These are phyloP conservation scores for Cryptotermes secundus DNA, from an alignment of 1,140 invertebrate genomes.

Conservation along the genomic window DNA sequence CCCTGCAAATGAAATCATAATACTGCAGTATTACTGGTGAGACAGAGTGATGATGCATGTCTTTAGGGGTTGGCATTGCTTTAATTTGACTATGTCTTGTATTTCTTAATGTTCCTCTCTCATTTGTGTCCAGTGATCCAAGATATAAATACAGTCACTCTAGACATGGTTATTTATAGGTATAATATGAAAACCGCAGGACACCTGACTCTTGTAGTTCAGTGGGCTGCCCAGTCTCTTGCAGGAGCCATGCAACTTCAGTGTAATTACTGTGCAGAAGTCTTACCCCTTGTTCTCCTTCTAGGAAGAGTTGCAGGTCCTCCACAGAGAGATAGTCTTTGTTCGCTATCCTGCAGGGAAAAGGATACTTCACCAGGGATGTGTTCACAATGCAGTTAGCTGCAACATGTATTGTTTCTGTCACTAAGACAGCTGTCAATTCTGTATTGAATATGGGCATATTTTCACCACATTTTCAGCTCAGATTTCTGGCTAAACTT, in stretches of 20 bases:
- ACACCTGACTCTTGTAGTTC: neutral
- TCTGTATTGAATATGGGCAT: neutral
- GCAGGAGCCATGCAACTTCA: slow-evolving; percentile 15
- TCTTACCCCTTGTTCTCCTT: slow-evolving; percentile 65
- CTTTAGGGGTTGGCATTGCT: too few relatives aligned
- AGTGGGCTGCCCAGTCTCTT: neutral
- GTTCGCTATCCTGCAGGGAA: slow-evolving; percentile 56
- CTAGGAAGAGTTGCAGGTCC: slow-evolving; percentile 62
- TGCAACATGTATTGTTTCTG: slow-evolving; percentile 16
- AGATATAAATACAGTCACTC: neutral
- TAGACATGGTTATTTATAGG: neutral
- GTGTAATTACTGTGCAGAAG: slow-evolving; percentile 1
- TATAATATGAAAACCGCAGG: neutral
- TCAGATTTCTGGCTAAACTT: too few relatives aligned
- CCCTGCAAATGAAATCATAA: too few relatives aligned
- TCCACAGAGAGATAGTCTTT: slow-evolving; percentile 63
- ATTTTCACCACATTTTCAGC: too few relatives aligned
- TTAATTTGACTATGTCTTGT: too few relatives aligned
- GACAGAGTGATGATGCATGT: too few relatives aligned
- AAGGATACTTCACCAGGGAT: slow-evolving; percentile 10
- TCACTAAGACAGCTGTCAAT: neutral
- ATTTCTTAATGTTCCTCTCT: too few relatives aligned
- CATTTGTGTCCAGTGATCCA: too few relatives aligned
- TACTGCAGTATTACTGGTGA: too few relatives aligned
- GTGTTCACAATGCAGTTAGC: slow-evolving; percentile 15